Evolutionary conservation across 2,797 vertebrate genomes (phyloP), one percentile per base, ranked within the genome.

Genomic region (Periparus ater): DNA sequence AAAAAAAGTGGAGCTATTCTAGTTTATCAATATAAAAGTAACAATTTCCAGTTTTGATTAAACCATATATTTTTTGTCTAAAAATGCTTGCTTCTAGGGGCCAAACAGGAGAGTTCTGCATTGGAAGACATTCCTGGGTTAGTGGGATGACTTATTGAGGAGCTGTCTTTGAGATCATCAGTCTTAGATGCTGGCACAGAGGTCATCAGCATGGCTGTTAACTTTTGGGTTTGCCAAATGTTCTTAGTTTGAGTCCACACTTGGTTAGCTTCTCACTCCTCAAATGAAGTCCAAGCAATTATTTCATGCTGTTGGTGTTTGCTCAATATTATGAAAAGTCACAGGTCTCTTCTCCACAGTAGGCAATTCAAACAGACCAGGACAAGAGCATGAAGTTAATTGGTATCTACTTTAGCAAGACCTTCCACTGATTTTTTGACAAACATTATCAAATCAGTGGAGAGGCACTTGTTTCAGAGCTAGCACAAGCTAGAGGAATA

Each of bases 71-170:
- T 26, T 75, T 85, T 83, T 71, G 17, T 72, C 10, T 44, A 44
- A 12, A 61, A 72, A 11, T 17, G 6, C 62, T 51, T 51, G 13
- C 20, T 51, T 58, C 29, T 32, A 45, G 36, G 6, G 14, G 22
- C 40, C 26, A 50, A 54, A 61, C 3, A 55, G 32, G 42, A 63
- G 38, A 48, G 10, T 34, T 17, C 19, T 16, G 13, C 26, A 13
- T 34, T 66, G 47, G 42, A 72, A 82, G 36, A 34, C 27, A 66
- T 16, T 15, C 58, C 12, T 13, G 60, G 17, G 12, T 65, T 17
- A n/a, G 20, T 14, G 0, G 0, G 16, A 13, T 27, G 25, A 32
- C 17, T 63, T 53, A 22, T 0, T 70, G 40, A 90, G 53, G 9
- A 67, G 13, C 4, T 9, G 22, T 29, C n/a, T 76, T 47, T 51